A percentile compares a stretch with the other conserved stretches of the same genome.
phyloP scores from a whole-genome alignment of 35 echinoderm and acorn worm species.

The Hemicentrotus pulcherrimus region DNA sequence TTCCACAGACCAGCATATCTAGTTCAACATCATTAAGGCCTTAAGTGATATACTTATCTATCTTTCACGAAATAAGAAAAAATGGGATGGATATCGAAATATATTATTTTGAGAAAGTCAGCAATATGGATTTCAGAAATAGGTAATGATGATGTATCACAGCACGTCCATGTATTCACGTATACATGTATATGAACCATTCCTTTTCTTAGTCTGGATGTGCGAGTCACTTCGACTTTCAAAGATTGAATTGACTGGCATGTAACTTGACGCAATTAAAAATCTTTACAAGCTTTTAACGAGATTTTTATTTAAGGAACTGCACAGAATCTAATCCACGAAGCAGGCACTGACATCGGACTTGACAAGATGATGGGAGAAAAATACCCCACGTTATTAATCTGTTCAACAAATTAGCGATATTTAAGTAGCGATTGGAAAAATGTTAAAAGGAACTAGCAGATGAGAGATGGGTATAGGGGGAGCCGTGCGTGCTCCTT shows the following conservation, averaged over 20 bases:
- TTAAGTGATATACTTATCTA: too few species aligned
- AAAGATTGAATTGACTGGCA: slow-evolving; percentile 12
- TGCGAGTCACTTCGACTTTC: not conserved
- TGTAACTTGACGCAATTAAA: not conserved
- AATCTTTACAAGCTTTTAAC: slow-evolving; percentile 12
- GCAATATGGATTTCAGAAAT: too few species aligned
- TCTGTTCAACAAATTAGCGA: slow-evolving; percentile 6
- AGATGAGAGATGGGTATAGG: not conserved
- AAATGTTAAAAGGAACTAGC: not conserved
- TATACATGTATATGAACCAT: not conserved
- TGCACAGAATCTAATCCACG: not conserved
- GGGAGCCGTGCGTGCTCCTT: not conserved
- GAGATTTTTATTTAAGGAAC: not conserved
- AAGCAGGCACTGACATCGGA: not conserved
- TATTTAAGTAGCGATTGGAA: not conserved
- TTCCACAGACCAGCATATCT: too few species aligned
- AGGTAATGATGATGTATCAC: too few species aligned
- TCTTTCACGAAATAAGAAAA: too few species aligned
- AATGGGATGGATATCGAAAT: too few species aligned
- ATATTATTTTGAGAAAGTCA: too few species aligned
- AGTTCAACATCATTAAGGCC: too few species aligned
- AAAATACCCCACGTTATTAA: not conserved
- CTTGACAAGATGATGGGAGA: slow-evolving; percentile 6
- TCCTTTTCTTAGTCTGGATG: not conserved
- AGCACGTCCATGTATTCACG: too few species aligned